A percentile compares a stretch with the other conserved stretches of the same genome.
phyloP scores from a whole-genome alignment of 2,113 vertebrate species.

The Cepphus grylle region DNA sequence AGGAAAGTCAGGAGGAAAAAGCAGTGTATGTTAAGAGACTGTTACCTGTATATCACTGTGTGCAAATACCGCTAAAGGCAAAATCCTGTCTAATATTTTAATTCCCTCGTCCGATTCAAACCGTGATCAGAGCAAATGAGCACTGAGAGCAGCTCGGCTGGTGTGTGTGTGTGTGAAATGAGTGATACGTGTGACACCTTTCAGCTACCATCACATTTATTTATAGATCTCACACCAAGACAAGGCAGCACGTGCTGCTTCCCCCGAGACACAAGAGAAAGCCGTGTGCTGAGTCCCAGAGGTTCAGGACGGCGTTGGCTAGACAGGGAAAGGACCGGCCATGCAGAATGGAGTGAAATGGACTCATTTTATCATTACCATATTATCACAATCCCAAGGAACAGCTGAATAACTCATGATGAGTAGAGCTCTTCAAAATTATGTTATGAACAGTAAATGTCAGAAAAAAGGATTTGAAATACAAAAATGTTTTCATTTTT shows the following conservation, averaged over 20 bases:
- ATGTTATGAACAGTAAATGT: not conserved
- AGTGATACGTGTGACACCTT: not conserved
- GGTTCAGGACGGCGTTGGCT: not conserved
- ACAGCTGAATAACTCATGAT: not conserved
- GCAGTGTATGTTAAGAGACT: accelerated
- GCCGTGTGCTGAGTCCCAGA: too few species aligned
- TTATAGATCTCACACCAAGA: not conserved
- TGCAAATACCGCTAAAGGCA: not conserved
- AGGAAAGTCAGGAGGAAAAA: not conserved
- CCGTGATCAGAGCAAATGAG: not conserved
- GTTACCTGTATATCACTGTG: accelerated
- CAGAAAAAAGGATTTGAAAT: not conserved
- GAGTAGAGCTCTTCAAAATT: not conserved
- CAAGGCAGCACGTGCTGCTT: not conserved
- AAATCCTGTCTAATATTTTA: not conserved
- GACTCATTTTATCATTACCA: not conserved
- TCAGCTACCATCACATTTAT: not conserved
- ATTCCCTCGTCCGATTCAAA: not conserved
- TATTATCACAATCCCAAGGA: not conserved
- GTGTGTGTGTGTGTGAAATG: too few species aligned
- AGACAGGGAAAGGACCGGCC: not conserved
- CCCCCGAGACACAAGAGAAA: not conserved
- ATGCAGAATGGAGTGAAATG: not conserved
- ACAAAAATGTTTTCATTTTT: not conserved
- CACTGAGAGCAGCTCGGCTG: not conserved